Conservation (phyloP, 2,797 vertebrate genomes). For the Gymnodraco acuticeps region DNA sequence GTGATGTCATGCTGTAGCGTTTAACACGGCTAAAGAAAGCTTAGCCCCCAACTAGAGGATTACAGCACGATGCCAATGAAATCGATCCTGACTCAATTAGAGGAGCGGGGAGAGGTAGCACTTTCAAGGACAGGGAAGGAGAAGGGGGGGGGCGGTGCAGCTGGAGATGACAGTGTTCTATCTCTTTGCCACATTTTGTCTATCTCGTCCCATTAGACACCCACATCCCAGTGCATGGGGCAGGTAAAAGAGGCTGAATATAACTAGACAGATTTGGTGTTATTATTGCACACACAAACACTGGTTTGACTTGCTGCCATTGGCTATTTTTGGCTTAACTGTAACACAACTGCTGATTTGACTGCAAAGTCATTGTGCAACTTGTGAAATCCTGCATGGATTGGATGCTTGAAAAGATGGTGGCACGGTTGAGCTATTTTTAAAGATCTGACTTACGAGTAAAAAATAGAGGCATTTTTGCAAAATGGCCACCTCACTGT, state of each 20-base stretch:
- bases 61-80: conserved; percentile 79
- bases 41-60: conserved; percentile 82
- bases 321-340: conserved; percentile 6
- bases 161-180: conserved; percentile 54
- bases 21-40: conserved; percentile 85
- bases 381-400: conserved; percentile 19
- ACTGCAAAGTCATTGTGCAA: conserved; percentile 25
- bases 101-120: conserved; percentile 69
- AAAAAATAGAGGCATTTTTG: conserved; percentile 8
- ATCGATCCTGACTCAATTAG: conserved; percentile 85
- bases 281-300: conserved; percentile 9
- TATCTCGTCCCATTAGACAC: conserved; percentile 52
- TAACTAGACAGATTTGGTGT: conserved; percentile 24
- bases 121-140: conserved; percentile 79
- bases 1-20: conserved; percentile 86
- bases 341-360: conserved; percentile 30
- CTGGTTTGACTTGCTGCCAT: conserved; percentile 31
- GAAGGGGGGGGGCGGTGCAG: conserved; percentile 41
- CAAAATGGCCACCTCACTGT: neutral
- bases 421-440: conserved; percentile 30
- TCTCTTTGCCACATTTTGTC: conserved; percentile 55
- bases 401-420: conserved; percentile 24
- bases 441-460: conserved; percentile 1
- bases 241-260: conserved; percentile 26
- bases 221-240: conserved; percentile 28